These are phyloP conservation scores for Hemaris fuciformis DNA, from an alignment of 2,888 invertebrate species.

Conservation along the genomic window DNA sequence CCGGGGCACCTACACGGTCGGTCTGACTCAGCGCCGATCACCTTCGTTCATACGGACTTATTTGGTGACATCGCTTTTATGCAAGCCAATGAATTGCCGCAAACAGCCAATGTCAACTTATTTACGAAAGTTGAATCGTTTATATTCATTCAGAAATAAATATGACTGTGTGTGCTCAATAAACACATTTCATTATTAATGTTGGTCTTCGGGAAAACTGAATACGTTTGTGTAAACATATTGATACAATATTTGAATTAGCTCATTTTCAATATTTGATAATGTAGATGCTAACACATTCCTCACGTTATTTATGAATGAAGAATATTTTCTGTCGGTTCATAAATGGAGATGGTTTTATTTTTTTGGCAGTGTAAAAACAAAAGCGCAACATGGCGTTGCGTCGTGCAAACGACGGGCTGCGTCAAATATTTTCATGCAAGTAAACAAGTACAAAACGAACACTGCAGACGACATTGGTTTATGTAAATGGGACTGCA, in stretches of 20 bases:
- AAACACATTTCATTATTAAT: not conserved
- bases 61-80: slow-evolving; percentile 73
- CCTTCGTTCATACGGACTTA: slow-evolving; percentile 76
- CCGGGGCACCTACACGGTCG: slow-evolving; percentile 57
- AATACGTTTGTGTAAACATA: not conserved
- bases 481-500: slow-evolving; percentile 65
- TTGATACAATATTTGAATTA: no score
- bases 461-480: slow-evolving; percentile 46
- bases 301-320: not conserved
- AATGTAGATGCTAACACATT: not conserved
- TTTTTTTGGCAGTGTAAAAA: not conserved
- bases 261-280: not conserved
- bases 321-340: not conserved
- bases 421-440: not conserved
- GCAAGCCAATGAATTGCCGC: slow-evolving; percentile 54
- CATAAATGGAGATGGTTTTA: not conserved
- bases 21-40: slow-evolving; percentile 71
- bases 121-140: slow-evolving; percentile 26
- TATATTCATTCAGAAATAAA: slow-evolving; percentile 4
- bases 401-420: not conserved
- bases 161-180: not conserved
- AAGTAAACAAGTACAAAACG: slow-evolving; percentile 39
- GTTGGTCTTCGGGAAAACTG: no score
- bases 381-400: not conserved
- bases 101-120: slow-evolving; percentile 56